phyloP scores from a whole-genome alignment of 2,113 vertebrate genomes.

The Dipodomys spectabilis region DNA sequence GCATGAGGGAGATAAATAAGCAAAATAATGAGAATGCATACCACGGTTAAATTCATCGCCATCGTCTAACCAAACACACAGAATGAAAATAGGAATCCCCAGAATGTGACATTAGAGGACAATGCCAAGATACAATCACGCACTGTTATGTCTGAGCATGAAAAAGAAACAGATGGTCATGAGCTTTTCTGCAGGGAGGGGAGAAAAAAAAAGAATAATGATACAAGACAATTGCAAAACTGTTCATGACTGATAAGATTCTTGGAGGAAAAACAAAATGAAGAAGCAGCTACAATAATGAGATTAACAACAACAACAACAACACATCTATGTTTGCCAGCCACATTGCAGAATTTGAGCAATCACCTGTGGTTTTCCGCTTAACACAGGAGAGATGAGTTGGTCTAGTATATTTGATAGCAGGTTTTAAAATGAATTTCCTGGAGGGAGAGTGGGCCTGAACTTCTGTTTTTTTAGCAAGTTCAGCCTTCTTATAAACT shows the following conservation, averaged over 20 bases:
- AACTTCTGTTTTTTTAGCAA: conserved; percentile 97
- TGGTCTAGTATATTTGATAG: conserved; percentile 95
- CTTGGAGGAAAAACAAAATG: conserved; percentile 82
- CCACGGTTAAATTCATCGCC: conserved; percentile 86
- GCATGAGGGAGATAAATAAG: conserved; percentile 86
- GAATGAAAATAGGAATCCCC: conserved; percentile 84
- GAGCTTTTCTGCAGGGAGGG: conserved; percentile 82
- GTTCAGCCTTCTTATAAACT: conserved; percentile 97
- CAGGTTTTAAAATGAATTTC: conserved; percentile 96
- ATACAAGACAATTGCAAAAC: conserved; percentile 82
- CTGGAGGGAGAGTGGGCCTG: conserved; percentile 96
- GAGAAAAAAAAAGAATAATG: conserved; percentile 78
- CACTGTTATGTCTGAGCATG: conserved; percentile 86
- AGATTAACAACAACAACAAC: conserved; percentile 78
- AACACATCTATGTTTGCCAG: conserved; percentile 90
- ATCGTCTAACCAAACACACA: conserved; percentile 88
- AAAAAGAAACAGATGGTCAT: conserved; percentile 87
- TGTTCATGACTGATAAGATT: conserved; percentile 84
- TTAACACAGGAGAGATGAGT: conserved; percentile 97
- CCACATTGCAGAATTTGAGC: conserved; percentile 90
- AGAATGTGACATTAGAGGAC: conserved; percentile 86
- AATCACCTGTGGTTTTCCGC: conserved; percentile 99
- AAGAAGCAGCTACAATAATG: conserved; percentile 88
- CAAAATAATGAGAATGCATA: conserved; percentile 89
- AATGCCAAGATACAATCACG: conserved; percentile 88